Percentiles rank a stretch among this genome's conserved stretches.
Conservation (phyloP, 1,140 invertebrate genomes). For the Drosophila santomea region DNA sequence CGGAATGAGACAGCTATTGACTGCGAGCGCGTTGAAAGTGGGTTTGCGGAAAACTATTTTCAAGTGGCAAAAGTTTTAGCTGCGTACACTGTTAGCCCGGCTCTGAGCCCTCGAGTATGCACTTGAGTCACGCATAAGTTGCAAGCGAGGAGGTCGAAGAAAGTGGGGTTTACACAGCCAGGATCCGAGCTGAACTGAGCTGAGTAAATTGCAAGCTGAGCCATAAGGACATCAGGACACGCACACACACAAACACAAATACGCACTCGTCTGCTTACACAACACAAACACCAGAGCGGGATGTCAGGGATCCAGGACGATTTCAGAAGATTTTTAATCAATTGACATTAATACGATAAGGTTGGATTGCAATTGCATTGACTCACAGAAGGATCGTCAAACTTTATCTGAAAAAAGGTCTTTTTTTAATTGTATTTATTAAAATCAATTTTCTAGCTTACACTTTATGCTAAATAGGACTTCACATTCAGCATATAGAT, state of each 20-base stretch:
- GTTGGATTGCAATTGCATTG: neutral
- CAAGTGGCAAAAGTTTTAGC: conserved; percentile 79
- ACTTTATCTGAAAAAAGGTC: too few species aligned
- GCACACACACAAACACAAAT: conserved; percentile 44
- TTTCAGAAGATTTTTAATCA: conserved; percentile 36
- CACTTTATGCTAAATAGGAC: too few species aligned
- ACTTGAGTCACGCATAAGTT: conserved; percentile 82
- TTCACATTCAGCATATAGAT: too few species aligned
- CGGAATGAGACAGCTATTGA: conserved; percentile 58
- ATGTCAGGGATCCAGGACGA: conserved; percentile 43
- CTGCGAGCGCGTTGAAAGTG: conserved; percentile 30
- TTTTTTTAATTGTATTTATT: too few species aligned
- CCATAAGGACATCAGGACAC: conserved; percentile 79
- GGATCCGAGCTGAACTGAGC: conserved; percentile 20
- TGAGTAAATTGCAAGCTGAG: conserved; percentile 75
- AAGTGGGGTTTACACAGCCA: conserved; percentile 9
- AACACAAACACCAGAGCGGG: conserved; percentile 10
- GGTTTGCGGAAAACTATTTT: conserved; percentile 71
- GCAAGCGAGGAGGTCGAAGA: conserved; percentile 74
- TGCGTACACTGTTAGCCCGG: conserved; percentile 73
- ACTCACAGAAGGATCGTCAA: neutral
- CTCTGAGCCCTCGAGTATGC: conserved; percentile 73
- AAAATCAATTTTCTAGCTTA: too few species aligned
- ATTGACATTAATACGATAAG: conserved; percentile 40
- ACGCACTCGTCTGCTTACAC: neutral